Evolutionary conservation across 2,113 vertebrate species (phyloP), one percentile per base, ranked within the genome.

Genomic region (Martes martes): DNA sequence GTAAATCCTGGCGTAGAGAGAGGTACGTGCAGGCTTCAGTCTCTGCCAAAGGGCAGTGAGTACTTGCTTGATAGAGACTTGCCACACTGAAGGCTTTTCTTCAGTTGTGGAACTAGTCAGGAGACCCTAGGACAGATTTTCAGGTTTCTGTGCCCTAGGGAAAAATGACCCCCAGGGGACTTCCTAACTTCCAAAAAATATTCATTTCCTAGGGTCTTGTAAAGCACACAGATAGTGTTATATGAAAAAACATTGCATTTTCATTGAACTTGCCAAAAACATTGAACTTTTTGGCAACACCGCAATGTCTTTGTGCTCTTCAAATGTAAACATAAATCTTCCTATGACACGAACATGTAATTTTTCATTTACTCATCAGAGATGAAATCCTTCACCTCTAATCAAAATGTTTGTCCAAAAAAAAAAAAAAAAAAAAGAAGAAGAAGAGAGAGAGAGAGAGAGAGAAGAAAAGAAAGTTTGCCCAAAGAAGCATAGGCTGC

Each of bases 141-240:
- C 92, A 65, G 55, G 81, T 69, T 88, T 92, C 69, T 95, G 59
- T 67, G 69, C 92, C 74, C 52, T 74, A 28, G 84, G 87, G 97
- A 91, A 59, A 88, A 90, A 90, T 71, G 76, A 26, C 31, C 42
- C 84, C 74, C 15, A 42, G 26, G 50, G 89, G 59, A 91, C n/a
- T 47, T 39, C 28, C 3, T 87, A 5, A 83, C 89, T 97, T 92
- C 16, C 71, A 96, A 81, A 82, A 31, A 90, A 47, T n/a, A 28
- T 90, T 94, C 83, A 47, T 95, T 94, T 80, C 59, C 84, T 71
- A 33, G 65, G 42, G 21, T 52, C 91, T 89, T 63, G 8, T 50
- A n/a, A 11, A 90, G 33, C 47, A 10, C 59, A 69, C 0, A 11
- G 47, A 24, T 69, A 52, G n/a, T 83, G 24, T 76, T 78, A 39